Base-by-base conservation (phyloP, 2,113 vertebrate species). In the Odocoileus hemionus region DNA sequence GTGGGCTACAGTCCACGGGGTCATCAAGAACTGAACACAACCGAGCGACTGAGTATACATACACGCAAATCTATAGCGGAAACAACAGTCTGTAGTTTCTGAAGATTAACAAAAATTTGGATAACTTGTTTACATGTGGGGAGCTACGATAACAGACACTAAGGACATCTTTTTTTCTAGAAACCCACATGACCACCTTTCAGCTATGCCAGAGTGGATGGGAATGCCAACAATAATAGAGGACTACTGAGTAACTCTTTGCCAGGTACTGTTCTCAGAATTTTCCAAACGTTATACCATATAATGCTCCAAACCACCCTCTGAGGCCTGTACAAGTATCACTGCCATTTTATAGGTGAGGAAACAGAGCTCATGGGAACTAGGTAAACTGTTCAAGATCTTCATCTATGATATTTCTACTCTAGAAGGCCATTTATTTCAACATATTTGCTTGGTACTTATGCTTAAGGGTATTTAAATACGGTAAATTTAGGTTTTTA, bases 361-460 rank as follows among this genome's bases (percentile, higher is more conserved):
- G 25, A 76, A 54, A 80, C 3, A 30, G 28, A 33, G n/a, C 25
- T 91, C 52, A 33, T 1, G 3, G 47, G 60, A 33, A 7, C 55
- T 67, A 30, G 1, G 33, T 5, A 25, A 86, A 67, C 0, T 30
- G 70, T 21, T 23, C 28, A 7, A 57, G 67, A 74, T 25, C 74
- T 86, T 36, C 60, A 33, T 11, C n/a, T 60, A 45, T 4, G 23
- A 52, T 13, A 39, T 55, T 79, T 47, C 83, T 57, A 79, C 58
- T 67, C 89, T 33, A 36, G 36, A 96, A 88, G 70, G 78, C n/a
- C 95, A 93, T n/a, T 85, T 55, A 78, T 80, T 60, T 95, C 79
- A 79, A 70, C 26, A 17, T 52, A 92, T 50, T 70, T 70, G 25
- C 50, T 80, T 60, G 55, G 17, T 45, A 70, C 47, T 16, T 55